phyloP scores from a whole-genome alignment of 1,140 invertebrate species.

The Lasaia peninsularis region DNA sequence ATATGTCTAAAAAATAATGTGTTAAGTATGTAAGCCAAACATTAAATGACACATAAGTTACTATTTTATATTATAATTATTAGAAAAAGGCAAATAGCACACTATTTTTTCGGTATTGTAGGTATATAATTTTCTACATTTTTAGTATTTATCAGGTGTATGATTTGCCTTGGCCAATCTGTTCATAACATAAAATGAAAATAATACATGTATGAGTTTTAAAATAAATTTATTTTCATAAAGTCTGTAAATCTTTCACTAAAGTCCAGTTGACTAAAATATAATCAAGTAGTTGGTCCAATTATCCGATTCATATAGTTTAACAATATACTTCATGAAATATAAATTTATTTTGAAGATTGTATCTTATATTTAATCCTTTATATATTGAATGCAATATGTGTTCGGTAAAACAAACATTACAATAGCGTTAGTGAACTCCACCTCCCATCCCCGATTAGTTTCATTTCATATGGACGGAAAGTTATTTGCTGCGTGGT shows the following conservation, averaged over 20 bases:
- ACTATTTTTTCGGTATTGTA: no score
- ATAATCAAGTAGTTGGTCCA: background rate
- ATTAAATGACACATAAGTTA: no score
- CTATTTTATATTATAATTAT: no score
- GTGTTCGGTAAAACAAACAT: background rate
- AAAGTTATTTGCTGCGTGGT: constrained; percentile 59
- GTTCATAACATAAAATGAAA: background rate
- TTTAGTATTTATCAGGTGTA: background rate
- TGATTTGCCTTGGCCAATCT: background rate
- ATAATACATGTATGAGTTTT: background rate
- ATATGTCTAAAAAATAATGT: no score
- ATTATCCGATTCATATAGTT: no score
- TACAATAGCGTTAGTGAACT: constrained; percentile 31
- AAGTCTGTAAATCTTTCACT: no score
- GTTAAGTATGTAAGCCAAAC: no score
- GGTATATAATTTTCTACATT: background rate
- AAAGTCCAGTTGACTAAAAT: background rate
- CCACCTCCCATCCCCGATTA: constrained; percentile 62
- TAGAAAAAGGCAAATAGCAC: background rate
- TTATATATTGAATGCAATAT: background rate
- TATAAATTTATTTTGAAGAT: background rate
- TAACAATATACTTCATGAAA: background rate
- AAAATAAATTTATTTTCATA: background rate
- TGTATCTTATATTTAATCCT: no score
- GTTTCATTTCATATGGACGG: constrained; percentile 56